These are phyloP conservation scores for Corvus hawaiiensis DNA, from an alignment of 2,113 vertebrate genomes.

Conservation along the genomic window DNA sequence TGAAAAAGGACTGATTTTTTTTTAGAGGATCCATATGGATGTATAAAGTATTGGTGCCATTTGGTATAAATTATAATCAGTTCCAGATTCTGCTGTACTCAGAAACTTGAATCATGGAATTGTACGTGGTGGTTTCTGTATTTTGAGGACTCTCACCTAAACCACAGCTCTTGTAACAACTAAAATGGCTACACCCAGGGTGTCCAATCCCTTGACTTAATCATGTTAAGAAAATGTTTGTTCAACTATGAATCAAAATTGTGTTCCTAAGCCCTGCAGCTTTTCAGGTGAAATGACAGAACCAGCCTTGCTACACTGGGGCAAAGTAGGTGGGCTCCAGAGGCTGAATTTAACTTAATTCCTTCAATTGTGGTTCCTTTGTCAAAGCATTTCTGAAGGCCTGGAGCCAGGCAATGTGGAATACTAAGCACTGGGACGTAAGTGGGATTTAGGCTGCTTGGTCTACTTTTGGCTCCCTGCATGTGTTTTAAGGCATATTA, in stretches of 20 bases:
- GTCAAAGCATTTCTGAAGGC: constrained; percentile 16
- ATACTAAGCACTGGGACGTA: not conserved
- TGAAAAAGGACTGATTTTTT: not conserved
- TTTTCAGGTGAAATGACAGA: constrained; percentile 32
- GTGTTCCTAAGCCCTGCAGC: not conserved
- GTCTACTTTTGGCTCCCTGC: not conserved
- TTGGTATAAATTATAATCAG: constrained; percentile 47
- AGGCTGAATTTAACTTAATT: constrained; percentile 25
- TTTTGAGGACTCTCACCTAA: constrained; percentile 36
- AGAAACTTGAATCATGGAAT: not conserved
- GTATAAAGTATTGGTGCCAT: constrained; percentile 8
- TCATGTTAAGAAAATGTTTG: constrained; percentile 30
- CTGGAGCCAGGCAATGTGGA: not conserved
- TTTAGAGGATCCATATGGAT: not conserved
- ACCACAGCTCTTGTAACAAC: constrained; percentile 1
- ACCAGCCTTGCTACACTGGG: not conserved
- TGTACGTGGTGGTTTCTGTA: not conserved
- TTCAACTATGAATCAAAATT: constrained; percentile 29
- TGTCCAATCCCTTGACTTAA: not conserved
- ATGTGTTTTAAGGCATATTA: not conserved
- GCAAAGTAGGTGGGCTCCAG: constrained; percentile 52
- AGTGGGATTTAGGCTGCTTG: not conserved
- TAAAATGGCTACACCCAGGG: not conserved
- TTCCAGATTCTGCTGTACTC: constrained; percentile 23
- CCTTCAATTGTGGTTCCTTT: constrained; percentile 10